phyloP scores from a whole-genome alignment of 2,113 vertebrate genomes.

The Tylochromis polylepis region DNA sequence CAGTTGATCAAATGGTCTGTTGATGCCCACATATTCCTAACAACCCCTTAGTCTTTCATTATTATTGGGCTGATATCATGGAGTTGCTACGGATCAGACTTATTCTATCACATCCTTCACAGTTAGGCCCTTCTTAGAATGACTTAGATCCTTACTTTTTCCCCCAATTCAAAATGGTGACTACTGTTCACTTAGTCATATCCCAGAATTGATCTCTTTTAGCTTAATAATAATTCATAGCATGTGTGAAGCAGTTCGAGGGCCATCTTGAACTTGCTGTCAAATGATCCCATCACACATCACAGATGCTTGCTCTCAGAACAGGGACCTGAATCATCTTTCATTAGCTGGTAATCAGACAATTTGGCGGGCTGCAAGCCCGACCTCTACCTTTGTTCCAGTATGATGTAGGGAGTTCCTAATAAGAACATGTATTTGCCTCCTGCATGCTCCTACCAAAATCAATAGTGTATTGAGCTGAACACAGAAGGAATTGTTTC shows the following conservation, averaged over 20 bases:
- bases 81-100: background rate
- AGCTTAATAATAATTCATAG: background rate
- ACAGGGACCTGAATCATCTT: background rate
- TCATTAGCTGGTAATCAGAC: conserved; percentile 30
- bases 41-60: background rate
- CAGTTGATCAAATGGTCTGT: background rate
- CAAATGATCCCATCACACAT: background rate
- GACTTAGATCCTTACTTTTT: background rate
- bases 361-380: background rate
- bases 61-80: background rate
- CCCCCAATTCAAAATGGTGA: background rate
- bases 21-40: background rate
- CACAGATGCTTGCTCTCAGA: background rate
- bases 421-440: conserved; percentile 72
- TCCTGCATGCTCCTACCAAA: conserved; percentile 42
- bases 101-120: background rate
- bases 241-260: background rate
- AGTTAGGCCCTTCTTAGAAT: background rate
- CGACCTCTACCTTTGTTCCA: conserved; percentile 52
- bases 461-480: conserved; percentile 77
- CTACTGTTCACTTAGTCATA: background rate
- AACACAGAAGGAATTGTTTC: conserved; percentile 56
- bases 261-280: background rate
- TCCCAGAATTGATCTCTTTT: background rate
- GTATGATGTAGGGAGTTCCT: conserved; percentile 65